These are phyloP conservation scores for Sipha maydis DNA, from an alignment of 2,888 invertebrate species.

Conservation along the genomic window DNA sequence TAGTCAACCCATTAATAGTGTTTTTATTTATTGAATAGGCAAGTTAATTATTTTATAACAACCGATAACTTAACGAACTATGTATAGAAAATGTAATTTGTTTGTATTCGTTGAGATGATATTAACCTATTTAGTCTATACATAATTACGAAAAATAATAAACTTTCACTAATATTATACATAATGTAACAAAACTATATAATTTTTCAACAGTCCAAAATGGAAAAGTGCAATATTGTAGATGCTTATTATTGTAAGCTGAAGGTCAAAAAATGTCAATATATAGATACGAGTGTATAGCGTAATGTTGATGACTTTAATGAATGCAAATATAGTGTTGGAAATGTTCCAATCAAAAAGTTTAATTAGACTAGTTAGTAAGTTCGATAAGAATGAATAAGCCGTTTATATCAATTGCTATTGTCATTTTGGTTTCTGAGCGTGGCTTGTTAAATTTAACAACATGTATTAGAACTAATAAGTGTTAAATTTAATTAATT, in stretches of 20 bases:
- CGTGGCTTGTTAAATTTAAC: not conserved
- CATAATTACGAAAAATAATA: not conserved
- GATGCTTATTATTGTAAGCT: not conserved
- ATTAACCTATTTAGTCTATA: not conserved
- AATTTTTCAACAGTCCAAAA: not conserved
- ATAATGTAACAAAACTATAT: not conserved
- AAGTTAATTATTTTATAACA: not conserved
- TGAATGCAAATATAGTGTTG: conserved; percentile 53
- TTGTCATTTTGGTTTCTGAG: not conserved
- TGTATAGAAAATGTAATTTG: not conserved
- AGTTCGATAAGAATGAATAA: conserved; percentile 29
- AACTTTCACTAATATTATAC: not conserved
- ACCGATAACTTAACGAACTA: not conserved
- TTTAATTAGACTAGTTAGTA: conserved; percentile 45
- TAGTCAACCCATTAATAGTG: not conserved
- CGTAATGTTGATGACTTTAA: conserved; percentile 20
- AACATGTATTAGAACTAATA: not conserved
- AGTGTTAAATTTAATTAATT: not conserved
- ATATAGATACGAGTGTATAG: not conserved
- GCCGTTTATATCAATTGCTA: conserved; percentile 2
- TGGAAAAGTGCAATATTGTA: not conserved
- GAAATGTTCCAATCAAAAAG: conserved; percentile 50
- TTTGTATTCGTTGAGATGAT: not conserved
- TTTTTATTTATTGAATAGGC: not conserved
- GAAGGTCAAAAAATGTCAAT: conserved; percentile 44